These are phyloP conservation scores for Sebastes oblongus DNA, from an alignment of 2,797 vertebrate species.

Conservation along the genomic window DNA sequence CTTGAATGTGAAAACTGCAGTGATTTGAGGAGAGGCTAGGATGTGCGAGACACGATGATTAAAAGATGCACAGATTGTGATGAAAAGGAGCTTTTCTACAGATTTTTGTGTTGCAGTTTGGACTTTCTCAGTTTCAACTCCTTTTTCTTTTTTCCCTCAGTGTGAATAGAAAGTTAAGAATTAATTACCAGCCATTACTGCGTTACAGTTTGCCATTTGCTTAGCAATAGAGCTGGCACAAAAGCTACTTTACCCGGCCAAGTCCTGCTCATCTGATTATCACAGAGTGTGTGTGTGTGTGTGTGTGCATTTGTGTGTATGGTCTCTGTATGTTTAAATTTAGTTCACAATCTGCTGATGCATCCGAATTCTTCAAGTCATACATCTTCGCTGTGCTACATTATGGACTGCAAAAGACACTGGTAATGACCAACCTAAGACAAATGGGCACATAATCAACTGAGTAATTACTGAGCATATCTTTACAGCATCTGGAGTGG, in stretches of 20 bases:
- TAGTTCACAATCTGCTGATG: slow-evolving; percentile 50
- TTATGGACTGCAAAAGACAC: slow-evolving; percentile 2
- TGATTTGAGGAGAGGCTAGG: not conserved
- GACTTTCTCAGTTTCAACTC: not conserved
- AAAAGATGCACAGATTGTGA: not conserved
- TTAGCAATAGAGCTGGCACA: slow-evolving; percentile 30
- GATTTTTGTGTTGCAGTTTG: not conserved
- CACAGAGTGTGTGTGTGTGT: slow-evolving; percentile 6
- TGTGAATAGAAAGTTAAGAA: slow-evolving; percentile 21
- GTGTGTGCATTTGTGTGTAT: slow-evolving; percentile 7
- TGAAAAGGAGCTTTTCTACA: not conserved
- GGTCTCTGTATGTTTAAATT: slow-evolving; percentile 34
- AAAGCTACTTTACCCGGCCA: slow-evolving; percentile 17
- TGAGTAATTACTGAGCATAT: slow-evolving; percentile 1
- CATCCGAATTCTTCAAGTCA: slow-evolving; percentile 16
- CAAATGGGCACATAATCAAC: not conserved
- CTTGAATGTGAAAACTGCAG: not conserved
- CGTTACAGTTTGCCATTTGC: slow-evolving; percentile 37
- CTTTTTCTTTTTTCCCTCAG: not conserved
- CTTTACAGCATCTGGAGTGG: slow-evolving; percentile 89
- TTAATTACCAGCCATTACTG: slow-evolving; percentile 30
- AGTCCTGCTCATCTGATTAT: slow-evolving; percentile 42
- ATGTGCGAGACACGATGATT: not conserved
- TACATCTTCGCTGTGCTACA: slow-evolving; percentile 27
- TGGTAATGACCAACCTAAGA: not conserved